Percentiles rank a stretch among this genome's conserved stretches.
These are phyloP conservation scores for Antheraea yamamai DNA, from an alignment of 2,888 invertebrate genomes.

Conservation along the genomic window DNA sequence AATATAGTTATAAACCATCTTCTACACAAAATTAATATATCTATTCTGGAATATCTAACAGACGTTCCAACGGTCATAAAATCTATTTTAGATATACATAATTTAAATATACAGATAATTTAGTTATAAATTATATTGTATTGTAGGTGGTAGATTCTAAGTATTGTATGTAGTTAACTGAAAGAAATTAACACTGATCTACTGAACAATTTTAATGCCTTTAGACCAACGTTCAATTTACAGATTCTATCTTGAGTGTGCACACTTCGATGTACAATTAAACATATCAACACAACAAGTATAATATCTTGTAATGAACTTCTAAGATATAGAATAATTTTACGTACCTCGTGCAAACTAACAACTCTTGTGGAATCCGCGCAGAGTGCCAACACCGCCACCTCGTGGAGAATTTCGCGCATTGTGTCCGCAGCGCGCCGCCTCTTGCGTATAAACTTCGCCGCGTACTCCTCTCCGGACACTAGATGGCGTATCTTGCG, in stretches of 20 bases:
- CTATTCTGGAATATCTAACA: not conserved
- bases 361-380: slow-evolving; percentile 92
- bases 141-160: no score
- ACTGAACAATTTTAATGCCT: not conserved
- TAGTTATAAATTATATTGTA: no score
- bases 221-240: not conserved
- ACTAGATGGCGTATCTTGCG: slow-evolving; percentile 93
- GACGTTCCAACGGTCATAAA: not conserved
- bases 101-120: not conserved
- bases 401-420: slow-evolving; percentile 96
- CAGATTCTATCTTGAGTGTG: not conserved
- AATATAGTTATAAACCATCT: not conserved
- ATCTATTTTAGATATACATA: not conserved
- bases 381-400: slow-evolving; percentile 94
- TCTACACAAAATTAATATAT: not conserved
- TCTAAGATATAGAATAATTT: not conserved
- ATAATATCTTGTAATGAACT: not conserved
- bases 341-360: slow-evolving; percentile 89
- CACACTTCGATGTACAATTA: not conserved
- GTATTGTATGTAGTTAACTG: not conserved
- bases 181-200: not conserved
- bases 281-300: not conserved
- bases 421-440: slow-evolving; percentile 93
- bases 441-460: slow-evolving; percentile 96
- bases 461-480: slow-evolving; percentile 95